These are phyloP conservation scores for Streblospio benedicti DNA, from an alignment of 1,140 invertebrate genomes.

Conservation along the genomic window DNA sequence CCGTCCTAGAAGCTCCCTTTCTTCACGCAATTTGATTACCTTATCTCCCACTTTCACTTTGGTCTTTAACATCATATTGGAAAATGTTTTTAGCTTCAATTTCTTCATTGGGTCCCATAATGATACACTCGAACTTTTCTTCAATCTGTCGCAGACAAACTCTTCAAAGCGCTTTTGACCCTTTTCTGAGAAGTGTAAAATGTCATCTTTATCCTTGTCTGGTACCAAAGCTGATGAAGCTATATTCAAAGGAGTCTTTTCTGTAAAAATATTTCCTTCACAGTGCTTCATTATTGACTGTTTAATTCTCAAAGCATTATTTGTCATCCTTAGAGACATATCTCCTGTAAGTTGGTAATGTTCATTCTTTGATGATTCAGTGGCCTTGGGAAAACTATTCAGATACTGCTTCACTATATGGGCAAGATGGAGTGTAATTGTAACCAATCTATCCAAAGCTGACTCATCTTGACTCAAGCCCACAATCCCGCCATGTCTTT, in stretches of 20 bases:
- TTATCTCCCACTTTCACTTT: neutral
- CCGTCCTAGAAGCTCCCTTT: neutral
- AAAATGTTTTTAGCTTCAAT: neutral
- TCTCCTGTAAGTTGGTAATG: constrained; percentile 5
- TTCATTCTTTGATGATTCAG: neutral
- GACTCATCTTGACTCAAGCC: neutral
- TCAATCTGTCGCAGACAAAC: constrained; percentile 1
- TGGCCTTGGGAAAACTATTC: neutral
- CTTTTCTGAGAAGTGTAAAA: neutral
- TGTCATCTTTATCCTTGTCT: neutral
- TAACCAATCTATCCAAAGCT: neutral
- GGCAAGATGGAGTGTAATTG: constrained; percentile 1
- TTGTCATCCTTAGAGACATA: neutral
- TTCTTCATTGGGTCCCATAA: constrained; percentile 3
- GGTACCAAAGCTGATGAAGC: neutral
- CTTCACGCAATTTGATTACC: constrained; percentile 1
- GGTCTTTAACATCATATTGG: neutral
- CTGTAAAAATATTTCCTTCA: neutral
- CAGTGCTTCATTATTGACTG: neutral
- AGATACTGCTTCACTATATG: constrained; percentile 1
- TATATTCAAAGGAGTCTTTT: neutral
- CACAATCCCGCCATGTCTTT: neutral
- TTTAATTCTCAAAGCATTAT: neutral
- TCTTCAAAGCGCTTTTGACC: constrained; percentile 1
- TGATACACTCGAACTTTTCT: neutral